Evolutionary conservation across 2,888 invertebrate genomes (phyloP), one percentile per base, ranked within the genome.

Genomic region (Physocephala rufipes): DNA sequence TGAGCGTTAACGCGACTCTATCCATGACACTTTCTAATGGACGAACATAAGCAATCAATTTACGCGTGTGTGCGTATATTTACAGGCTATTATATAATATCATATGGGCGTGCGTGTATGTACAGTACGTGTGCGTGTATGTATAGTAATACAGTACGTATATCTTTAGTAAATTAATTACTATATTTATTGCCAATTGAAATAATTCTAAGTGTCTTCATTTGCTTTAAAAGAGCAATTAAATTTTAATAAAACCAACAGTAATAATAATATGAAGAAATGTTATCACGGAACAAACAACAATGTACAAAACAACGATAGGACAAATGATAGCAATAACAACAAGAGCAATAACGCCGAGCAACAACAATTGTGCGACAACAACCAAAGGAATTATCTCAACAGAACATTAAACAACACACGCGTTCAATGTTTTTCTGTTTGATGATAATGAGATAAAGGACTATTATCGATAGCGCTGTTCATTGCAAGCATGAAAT

Each of bases 131-230:
- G 53, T 16, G 58, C 51, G n/a, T 65, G 43, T n/a, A n/a, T n/a
- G n/a, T n/a, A n/a, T n/a, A n/a, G n/a, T 53, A 63, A 64, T 64
- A 64, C 30, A 43, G 24, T 16, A 15, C 19, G 66, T 30, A 55
- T n/a, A 12, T n/a, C 16, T 53, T 26, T 49, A 43, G 53, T 55
- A 24, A 43, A 66, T 66, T 55, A 55, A 66, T n/a, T 66, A 43
- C 28, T 67, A 63, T 45, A 21, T 68, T 68, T 49, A 45, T 68
- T 64, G 68, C 36, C 67, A 67, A 68, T 63, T 67, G 67, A 63
- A 62, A 67, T 59, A 30, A 49, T 55, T 65, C 59, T 59, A 49
- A 47, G 61, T 65, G 67, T 65, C 26, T 59, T 63, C 63, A 73
- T 73, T 73, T 64, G 51, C 61, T 58, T 55, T 67, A 62, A 66